A percentile compares a stretch with the other conserved stretches of the same genome.
phyloP scores from a whole-genome alignment of 2,797 vertebrate genomes.

The Crypturellus tataupa region DNA sequence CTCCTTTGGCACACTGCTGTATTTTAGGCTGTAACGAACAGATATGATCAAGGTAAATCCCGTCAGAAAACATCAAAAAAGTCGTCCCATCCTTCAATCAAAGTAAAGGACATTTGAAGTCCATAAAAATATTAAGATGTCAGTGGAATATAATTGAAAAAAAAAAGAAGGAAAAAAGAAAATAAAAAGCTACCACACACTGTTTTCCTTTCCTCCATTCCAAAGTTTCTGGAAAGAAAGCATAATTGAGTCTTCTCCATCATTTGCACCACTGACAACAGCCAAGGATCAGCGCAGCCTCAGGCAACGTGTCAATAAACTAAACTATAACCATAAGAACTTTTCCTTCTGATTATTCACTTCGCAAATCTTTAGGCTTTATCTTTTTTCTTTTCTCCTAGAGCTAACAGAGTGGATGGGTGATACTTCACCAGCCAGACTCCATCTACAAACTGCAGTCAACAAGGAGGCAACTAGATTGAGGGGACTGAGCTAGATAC shows the following conservation, averaged over 20 bases:
- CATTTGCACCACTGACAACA: neutral
- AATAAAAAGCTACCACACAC: neutral
- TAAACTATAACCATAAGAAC: neutral
- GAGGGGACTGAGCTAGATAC: neutral
- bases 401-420: neutral
- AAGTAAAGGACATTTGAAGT: neutral
- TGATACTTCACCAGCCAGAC: neutral
- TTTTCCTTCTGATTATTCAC: neutral
- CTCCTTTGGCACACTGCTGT: neutral
- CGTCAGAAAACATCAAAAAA: constrained; percentile 53
- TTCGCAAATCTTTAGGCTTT: no score
- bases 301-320: neutral
- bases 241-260: neutral
- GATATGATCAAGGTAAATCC: constrained; percentile 32
- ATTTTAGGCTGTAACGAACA: neutral
- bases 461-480: rapidly evolving
- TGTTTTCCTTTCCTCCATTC: neutral
- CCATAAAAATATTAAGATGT: neutral
- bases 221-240: neutral
- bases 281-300: neutral
- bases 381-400: neutral
- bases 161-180: neutral
- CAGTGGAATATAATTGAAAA: neutral
- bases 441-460: neutral
- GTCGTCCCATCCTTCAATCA: neutral